A percentile compares a stretch with the other conserved stretches of the same genome.
These are phyloP conservation scores for Synergus umbraculus DNA, from an alignment of 2,888 invertebrate species.

Conservation along the genomic window DNA sequence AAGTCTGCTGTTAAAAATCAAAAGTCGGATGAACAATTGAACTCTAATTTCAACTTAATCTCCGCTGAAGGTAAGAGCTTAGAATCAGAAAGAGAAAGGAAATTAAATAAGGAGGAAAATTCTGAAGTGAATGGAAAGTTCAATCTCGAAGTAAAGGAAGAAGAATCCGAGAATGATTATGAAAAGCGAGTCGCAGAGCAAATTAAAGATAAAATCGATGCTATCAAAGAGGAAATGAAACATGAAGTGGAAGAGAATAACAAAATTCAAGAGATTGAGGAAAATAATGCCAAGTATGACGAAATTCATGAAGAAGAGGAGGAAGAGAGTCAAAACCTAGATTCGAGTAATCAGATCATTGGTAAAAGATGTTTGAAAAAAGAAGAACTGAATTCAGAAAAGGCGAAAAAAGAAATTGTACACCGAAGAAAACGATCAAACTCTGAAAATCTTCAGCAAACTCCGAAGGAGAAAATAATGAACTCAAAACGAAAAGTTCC, in stretches of 20 bases:
- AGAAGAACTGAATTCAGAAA: neutral
- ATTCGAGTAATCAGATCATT: neutral
- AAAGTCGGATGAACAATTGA: neutral
- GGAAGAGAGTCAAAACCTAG: neutral
- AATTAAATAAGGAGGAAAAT: neutral
- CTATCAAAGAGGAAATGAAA: constrained; percentile 75
- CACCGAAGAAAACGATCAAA: neutral
- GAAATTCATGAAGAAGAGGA: constrained; percentile 52
- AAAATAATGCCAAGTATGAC: constrained; percentile 68
- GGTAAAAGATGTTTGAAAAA: neutral
- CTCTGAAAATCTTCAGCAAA: neutral
- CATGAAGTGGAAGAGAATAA: constrained; percentile 69
- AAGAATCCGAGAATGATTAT: constrained; percentile 52
- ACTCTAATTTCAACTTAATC: neutral
- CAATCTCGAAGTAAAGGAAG: constrained; percentile 43
- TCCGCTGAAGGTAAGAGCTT: neutral
- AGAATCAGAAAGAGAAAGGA: neutral
- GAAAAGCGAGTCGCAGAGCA: constrained; percentile 70
- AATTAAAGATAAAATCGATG: constrained; percentile 73
- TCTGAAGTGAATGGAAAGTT: neutral
- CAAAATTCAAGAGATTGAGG: constrained; percentile 59
- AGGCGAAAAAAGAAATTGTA: neutral
- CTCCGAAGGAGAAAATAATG: neutral
- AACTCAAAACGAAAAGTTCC: no score
- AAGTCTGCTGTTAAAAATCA: neutral